phyloP scores from a whole-genome alignment of 2,113 vertebrate genomes.

The Cervus canadensis region DNA sequence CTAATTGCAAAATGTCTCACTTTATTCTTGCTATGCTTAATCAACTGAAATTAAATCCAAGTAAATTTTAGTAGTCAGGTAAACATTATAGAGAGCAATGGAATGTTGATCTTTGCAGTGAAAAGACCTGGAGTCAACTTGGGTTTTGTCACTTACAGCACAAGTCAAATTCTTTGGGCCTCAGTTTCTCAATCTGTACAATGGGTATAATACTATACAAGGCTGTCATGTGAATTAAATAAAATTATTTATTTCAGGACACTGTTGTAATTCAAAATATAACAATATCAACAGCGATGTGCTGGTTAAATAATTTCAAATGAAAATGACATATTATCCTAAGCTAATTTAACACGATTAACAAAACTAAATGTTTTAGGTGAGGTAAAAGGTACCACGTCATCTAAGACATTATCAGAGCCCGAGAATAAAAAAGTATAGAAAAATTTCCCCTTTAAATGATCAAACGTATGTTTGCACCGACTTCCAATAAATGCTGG shows the following conservation, averaged over 20 bases:
- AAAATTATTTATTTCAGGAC: constrained; percentile 18
- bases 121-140: not conserved
- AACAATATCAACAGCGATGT: not conserved
- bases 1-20: not conserved
- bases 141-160: not conserved
- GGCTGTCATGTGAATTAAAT: not conserved
- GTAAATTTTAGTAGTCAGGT: not conserved
- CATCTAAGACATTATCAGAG: not conserved
- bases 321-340: not conserved
- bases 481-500: not conserved
- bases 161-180: not conserved
- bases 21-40: not conserved
- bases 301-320: constrained; percentile 29
- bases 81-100: not conserved
- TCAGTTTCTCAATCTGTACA: constrained; percentile 2
- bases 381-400: not conserved
- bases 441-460: constrained; percentile 6
- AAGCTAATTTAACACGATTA: not conserved
- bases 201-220: not conserved
- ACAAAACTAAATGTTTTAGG: constrained; percentile 8
- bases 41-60: constrained; percentile 14
- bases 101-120: not conserved
- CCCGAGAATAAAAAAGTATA: not conserved
- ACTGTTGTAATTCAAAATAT: constrained; percentile 18
- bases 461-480: not conserved